These are phyloP conservation scores for Ischnus inquisitorius DNA, from an alignment of 2,888 invertebrate species.

Conservation along the genomic window DNA sequence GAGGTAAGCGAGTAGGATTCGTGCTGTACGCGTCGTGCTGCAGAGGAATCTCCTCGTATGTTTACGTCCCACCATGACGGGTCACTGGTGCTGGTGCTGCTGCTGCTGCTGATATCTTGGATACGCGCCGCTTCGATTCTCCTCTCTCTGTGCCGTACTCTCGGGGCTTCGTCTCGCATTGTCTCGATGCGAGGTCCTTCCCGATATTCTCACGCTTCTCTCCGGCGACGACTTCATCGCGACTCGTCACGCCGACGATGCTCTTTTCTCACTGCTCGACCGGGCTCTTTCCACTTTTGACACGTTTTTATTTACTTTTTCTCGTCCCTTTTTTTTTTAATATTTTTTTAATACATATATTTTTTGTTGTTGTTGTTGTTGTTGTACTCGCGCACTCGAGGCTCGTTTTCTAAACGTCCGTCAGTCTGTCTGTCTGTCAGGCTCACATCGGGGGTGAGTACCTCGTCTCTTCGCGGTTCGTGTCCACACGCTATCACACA, in stretches of 20 bases:
- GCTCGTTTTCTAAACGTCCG: constrained; percentile 5
- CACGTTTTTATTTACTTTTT: constrained; percentile 19
- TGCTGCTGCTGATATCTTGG: constrained; percentile 41
- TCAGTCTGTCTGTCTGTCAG: constrained; percentile 27
- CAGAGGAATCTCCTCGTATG: constrained; percentile 63
- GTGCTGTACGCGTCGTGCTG: constrained; percentile 50
- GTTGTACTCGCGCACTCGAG: constrained; percentile 14
- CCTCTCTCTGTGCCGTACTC: constrained; percentile 20
- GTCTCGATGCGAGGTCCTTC: constrained; percentile 44
- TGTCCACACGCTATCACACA: constrained; percentile 63
- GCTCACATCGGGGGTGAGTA: constrained; percentile 32
- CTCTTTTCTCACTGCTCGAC: constrained; percentile 24
- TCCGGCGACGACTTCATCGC: constrained; percentile 70
- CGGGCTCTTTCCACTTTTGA: constrained; percentile 1
- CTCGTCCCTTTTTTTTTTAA: background rate
- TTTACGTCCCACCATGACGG: constrained; percentile 71
- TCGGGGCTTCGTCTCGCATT: constrained; percentile 45
- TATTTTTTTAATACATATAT: background rate
- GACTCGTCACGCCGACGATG: constrained; percentile 54
- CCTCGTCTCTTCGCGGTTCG: constrained; percentile 48
- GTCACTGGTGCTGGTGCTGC: constrained; percentile 64
- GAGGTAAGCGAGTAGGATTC: constrained; percentile 37
- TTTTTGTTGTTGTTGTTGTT: background rate
- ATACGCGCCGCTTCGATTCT: constrained; percentile 50
- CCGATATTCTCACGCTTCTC: constrained; percentile 3